phyloP scores from a whole-genome alignment of 1,140 invertebrate genomes.

The Drosophila mauritiana region DNA sequence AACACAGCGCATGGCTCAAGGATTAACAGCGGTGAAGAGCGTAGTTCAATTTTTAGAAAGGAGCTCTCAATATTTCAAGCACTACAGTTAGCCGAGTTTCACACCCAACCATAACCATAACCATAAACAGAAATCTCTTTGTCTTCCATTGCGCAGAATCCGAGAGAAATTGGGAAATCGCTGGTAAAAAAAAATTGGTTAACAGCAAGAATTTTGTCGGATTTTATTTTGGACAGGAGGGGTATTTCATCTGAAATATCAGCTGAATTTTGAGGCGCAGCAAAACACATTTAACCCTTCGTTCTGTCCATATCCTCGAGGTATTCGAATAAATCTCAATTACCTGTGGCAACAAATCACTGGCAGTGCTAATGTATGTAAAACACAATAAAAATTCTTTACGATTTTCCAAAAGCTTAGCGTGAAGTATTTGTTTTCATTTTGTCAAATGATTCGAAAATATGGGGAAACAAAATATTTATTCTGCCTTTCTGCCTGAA shows the following conservation, averaged over 20 bases:
- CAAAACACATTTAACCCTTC: constrained; percentile 24
- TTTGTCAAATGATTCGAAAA: background rate
- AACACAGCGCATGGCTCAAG: constrained; percentile 12
- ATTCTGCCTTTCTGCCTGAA: background rate
- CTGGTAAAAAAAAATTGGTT: background rate
- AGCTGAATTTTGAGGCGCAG: constrained; percentile 6
- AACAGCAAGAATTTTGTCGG: constrained; percentile 7
- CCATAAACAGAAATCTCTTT: constrained; percentile 1
- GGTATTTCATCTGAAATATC: background rate
- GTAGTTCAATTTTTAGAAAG: background rate
- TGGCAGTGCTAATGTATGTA: constrained; percentile 32
- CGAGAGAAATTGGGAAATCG: background rate
- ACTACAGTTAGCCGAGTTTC: constrained; percentile 8
- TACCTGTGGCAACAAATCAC: constrained; percentile 40
- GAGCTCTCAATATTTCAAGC: background rate
- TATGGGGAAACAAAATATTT: background rate
- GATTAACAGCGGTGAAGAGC: constrained; percentile 20
- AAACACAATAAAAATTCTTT: constrained; percentile 26
- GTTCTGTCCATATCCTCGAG: constrained; percentile 6
- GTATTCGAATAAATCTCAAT: constrained; percentile 44
- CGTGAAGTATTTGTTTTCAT: constrained; percentile 10
- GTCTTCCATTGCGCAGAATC: constrained; percentile 5
- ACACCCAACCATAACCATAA: constrained; percentile 25
- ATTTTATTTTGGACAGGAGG: constrained; percentile 9
- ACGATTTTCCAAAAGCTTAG: constrained; percentile 8